Evolutionary conservation across 1,140 invertebrate genomes (phyloP), one percentile per base, ranked within the genome.

Genomic region (Drosophila sucinea): DNA sequence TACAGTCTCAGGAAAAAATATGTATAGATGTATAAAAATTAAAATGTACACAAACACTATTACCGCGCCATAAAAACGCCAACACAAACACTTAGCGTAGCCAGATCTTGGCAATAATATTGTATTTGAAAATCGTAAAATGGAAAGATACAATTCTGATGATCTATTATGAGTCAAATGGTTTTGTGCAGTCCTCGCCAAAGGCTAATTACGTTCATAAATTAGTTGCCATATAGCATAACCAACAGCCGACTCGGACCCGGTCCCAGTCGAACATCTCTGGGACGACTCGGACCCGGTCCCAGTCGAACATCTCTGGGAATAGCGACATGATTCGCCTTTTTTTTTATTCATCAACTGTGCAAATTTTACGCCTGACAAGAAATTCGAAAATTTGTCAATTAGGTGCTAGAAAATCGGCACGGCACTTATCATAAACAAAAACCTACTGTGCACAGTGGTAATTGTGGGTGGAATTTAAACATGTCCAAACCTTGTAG

Each of bases 151-250:
- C 30, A 70, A 51, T 70, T 67, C 60, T 33, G 44, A 78, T 86
- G 70, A 84, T 86, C 58, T 85, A 86, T 86, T 70, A 62, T 65
- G 61, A 51, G 44, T 32, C 65, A 77, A 81, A 67, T 84, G 81
- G 51, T 29, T 23, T 41, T 44, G 38, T 60, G 65, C 60, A 55
- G 66, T 17, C 65, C 25, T 47, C 60, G 73, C 66, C 66, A 65
- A 58, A 47, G 74, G 72, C 83, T 87, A 86, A 86, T 87, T 87
- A 86, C 84, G 77, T 68, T 64, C 33, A 89, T 86, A 87, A 87
- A 87, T 86, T 86, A 86, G 79, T 70, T 69, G 71, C 60, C 82
- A 87, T 75, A 68, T 41, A 70, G 81, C 77, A 57, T 83, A 68
- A 79, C 79, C 66, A 38, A 73, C 56, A 75, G 56, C 30, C 27